Conservation (phyloP, 2,113 vertebrate species). For the Hydrolagus affinis region DNA sequence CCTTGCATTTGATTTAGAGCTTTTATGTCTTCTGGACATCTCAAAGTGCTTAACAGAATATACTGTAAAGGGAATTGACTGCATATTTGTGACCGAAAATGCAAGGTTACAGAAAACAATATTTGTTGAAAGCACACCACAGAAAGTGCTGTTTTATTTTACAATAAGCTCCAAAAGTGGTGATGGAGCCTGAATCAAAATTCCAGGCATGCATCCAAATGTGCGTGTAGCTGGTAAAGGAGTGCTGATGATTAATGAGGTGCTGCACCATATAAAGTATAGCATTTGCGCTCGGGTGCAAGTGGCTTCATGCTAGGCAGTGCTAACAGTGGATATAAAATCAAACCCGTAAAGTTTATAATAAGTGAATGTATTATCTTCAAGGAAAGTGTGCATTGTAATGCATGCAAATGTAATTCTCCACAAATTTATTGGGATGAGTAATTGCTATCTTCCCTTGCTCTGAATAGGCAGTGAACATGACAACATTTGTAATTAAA, state of each 20-base stretch:
- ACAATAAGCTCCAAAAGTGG: background rate
- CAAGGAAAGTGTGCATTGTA: background rate
- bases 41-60: too few species aligned
- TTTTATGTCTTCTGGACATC: too few species aligned
- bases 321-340: background rate
- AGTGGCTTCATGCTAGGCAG: background rate
- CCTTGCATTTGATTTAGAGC: too few species aligned
- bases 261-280: background rate
- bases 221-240: background rate
- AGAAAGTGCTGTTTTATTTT: background rate
- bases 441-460: background rate
- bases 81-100: too few species aligned
- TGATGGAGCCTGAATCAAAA: background rate
- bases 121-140: background rate
- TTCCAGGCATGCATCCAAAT: background rate
- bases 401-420: background rate
- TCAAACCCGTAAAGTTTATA: background rate
- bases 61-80: too few species aligned
- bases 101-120: background rate
- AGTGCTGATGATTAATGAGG: background rate
- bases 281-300: background rate
- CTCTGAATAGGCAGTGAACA: background rate
- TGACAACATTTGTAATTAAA: slow-evolving; percentile 3
- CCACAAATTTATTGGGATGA: background rate
- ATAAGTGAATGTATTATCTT: background rate